Evolutionary conservation across 2,797 vertebrate genomes (phyloP).

Genomic region (Gymnocypris eckloni): DNA sequence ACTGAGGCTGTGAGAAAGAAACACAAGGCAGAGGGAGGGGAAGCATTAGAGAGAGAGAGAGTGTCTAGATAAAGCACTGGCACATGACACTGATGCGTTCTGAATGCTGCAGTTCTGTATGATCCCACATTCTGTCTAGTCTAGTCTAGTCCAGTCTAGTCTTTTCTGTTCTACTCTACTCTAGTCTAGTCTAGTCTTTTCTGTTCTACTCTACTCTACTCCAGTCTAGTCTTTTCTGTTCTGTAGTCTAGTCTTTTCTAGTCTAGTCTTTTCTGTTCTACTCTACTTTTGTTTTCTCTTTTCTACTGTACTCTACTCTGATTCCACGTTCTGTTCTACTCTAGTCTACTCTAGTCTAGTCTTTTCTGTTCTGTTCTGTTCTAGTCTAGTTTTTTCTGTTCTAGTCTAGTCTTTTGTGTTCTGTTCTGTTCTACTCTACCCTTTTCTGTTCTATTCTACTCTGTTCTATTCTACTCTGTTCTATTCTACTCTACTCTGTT

Average conservation of each 20-base stretch:
- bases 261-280: no score
- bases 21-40: conserved; percentile 33
- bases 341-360: no score
- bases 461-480: not conserved
- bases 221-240: no score
- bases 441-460: not conserved
- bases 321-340: no score
- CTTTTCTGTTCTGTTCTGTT: no score
- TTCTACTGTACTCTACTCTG: no score
- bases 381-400: no score
- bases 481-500: not conserved
- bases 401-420: not conserved
- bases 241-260: no score
- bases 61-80: conserved; percentile 35
- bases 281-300: no score
- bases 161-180: no score
- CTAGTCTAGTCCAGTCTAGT: not conserved
- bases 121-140: not conserved
- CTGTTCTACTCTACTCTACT: no score
- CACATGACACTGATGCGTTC: conserved; percentile 56
- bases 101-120: conserved; percentile 44
- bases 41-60: conserved; percentile 31
- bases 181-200: no score
- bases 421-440: not conserved
- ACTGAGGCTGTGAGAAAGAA: conserved; percentile 49